These are phyloP conservation scores for Erebia palarica DNA, from an alignment of 2,888 invertebrate genomes.

Conservation along the genomic window DNA sequence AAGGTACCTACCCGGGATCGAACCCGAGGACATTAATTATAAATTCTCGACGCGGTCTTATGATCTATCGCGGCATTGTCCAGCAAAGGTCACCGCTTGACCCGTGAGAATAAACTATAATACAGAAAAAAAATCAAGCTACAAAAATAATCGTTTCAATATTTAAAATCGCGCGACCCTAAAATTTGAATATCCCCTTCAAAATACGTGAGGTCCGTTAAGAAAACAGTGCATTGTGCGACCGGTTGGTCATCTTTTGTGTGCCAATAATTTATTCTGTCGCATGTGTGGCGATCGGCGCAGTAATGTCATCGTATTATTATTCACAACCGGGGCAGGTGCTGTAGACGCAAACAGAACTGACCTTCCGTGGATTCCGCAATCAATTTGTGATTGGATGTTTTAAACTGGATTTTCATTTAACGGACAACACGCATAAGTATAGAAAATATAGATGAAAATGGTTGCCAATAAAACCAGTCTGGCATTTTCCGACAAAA, in stretches of 20 bases:
- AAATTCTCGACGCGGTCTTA: slow-evolving; percentile 68
- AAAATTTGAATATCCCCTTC: slow-evolving; percentile 79
- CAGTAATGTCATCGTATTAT: slow-evolving; percentile 69
- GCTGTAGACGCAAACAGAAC: slow-evolving; percentile 63
- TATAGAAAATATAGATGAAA: no score
- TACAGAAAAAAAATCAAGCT: slow-evolving; percentile 45
- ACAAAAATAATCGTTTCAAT: slow-evolving; percentile 55
- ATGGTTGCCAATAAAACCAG: no score
- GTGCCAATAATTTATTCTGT: slow-evolving; percentile 68
- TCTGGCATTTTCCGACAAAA: no score
- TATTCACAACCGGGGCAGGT: slow-evolving; percentile 72
- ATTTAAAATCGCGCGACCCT: slow-evolving; percentile 72
- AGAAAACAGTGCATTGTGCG: slow-evolving; percentile 72
- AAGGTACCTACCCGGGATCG: slow-evolving; percentile 43
- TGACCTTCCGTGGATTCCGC: slow-evolving; percentile 60
- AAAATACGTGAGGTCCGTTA: slow-evolving; percentile 51
- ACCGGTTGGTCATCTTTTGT: slow-evolving; percentile 63
- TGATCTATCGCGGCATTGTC: slow-evolving; percentile 64
- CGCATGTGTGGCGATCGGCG: slow-evolving; percentile 54
- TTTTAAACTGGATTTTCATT: neutral
- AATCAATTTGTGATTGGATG: slow-evolving; percentile 9
- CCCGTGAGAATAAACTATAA: slow-evolving; percentile 75
- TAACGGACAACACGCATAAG: neutral
- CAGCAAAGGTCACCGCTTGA: slow-evolving; percentile 75
- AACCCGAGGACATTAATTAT: slow-evolving; percentile 75